These are phyloP conservation scores for Megalurothrips usitatus DNA, from an alignment of 2,888 invertebrate species.

Conservation along the genomic window DNA sequence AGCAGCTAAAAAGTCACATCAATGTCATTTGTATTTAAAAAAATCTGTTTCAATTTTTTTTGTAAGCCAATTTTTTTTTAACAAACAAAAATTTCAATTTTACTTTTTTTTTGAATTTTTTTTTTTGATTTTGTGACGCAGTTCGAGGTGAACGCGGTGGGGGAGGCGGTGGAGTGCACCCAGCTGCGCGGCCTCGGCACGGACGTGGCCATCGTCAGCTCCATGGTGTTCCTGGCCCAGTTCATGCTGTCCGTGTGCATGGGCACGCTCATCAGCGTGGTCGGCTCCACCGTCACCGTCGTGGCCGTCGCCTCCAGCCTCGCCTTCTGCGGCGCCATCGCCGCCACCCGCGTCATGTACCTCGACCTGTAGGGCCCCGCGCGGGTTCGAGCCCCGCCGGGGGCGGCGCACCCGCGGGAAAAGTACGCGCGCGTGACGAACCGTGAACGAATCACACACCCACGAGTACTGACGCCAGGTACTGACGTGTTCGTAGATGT, in stretches of 20 bases:
- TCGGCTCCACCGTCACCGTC: slow-evolving; percentile 83
- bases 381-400: background rate
- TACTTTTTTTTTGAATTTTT: too few species aligned
- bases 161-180: slow-evolving; percentile 54
- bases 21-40: too few species aligned
- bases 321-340: slow-evolving; percentile 76
- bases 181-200: slow-evolving; percentile 87
- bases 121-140: slow-evolving; percentile 42
- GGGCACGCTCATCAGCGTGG: slow-evolving; percentile 74
- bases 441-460: too few species aligned
- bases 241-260: slow-evolving; percentile 82
- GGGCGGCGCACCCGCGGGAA: too few species aligned
- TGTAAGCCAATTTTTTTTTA: background rate
- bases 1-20: too few species aligned
- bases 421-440: too few species aligned
- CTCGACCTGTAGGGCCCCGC: slow-evolving; percentile 63
- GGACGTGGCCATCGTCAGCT: slow-evolving; percentile 89
- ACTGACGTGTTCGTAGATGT: too few species aligned
- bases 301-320: slow-evolving; percentile 79
- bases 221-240: slow-evolving; percentile 94
- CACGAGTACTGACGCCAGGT: too few species aligned
- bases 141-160: slow-evolving; percentile 58
- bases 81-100: slow-evolving; percentile 8
- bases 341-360: slow-evolving; percentile 85
- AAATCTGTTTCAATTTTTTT: slow-evolving; percentile 1